Conservation (phyloP, 2,888 invertebrate species). For the Leptopilina drosophilae region DNA sequence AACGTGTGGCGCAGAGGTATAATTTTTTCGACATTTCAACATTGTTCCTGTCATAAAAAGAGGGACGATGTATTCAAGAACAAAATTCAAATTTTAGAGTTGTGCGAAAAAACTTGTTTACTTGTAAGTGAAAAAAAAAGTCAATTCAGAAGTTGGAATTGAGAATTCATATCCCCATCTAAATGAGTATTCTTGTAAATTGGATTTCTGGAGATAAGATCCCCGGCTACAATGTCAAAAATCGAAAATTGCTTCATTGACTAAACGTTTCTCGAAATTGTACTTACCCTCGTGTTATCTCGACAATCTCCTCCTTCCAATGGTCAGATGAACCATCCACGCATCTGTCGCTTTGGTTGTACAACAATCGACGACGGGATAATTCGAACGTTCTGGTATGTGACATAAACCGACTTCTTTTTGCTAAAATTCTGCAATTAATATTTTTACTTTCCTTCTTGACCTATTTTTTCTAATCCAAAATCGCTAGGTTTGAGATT, state of each 20-base stretch:
- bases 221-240: conserved; percentile 49
- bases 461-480: background rate
- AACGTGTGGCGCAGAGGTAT: conserved; percentile 46
- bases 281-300: conserved; percentile 48
- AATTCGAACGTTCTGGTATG: conserved; percentile 27
- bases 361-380: background rate
- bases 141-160: background rate
- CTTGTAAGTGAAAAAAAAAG: too few relatives aligned
- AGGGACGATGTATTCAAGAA: too few relatives aligned
- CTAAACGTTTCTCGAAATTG: conserved; percentile 28
- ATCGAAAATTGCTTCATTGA: conserved; percentile 52
- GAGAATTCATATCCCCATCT: conserved; percentile 4
- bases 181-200: conserved; percentile 48
- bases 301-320: conserved; percentile 45
- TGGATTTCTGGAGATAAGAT: conserved; percentile 49
- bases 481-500: background rate
- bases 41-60: background rate
- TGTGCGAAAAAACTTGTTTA: too few relatives aligned
- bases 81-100: too few relatives aligned
- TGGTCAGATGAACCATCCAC: conserved; percentile 41
- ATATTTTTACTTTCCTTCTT: background rate
- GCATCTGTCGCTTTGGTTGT: conserved; percentile 49
- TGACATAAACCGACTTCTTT: conserved; percentile 25
- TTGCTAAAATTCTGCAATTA: background rate
- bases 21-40: conserved; percentile 1